These are phyloP conservation scores for Pecten maximus DNA, from an alignment of 2,888 invertebrate species.

Conservation along the genomic window DNA sequence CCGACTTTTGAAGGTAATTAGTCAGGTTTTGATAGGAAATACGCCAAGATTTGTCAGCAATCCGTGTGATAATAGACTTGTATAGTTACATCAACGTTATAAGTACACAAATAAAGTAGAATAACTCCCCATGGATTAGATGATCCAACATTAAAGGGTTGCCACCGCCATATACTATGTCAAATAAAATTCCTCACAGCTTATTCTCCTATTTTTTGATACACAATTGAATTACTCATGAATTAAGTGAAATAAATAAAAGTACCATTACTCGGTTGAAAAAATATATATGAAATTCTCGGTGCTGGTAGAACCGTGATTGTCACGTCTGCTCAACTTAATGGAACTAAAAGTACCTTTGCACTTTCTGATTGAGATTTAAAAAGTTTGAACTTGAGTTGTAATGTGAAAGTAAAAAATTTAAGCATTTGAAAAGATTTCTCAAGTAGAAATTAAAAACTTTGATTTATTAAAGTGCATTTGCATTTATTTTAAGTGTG, in stretches of 20 bases:
- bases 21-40: background rate
- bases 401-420: background rate
- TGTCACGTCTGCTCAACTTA: background rate
- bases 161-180: slow-evolving; percentile 22
- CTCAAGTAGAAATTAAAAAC: slow-evolving; percentile 32
- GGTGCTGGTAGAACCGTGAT: background rate
- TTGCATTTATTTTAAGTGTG: background rate
- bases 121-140: slow-evolving; percentile 16
- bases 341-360: background rate
- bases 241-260: slow-evolving; percentile 32
- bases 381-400: slow-evolving; percentile 23
- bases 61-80: background rate
- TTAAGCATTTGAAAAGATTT: background rate
- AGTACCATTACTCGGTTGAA: background rate
- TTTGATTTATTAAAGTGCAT: slow-evolving; percentile 35
- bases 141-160: slow-evolving; percentile 32
- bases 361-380: slow-evolving; percentile 30
- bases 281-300: slow-evolving; percentile 18
- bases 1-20: background rate
- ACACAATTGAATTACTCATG: slow-evolving; percentile 23
- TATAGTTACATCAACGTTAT: background rate
- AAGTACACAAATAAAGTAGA: background rate
- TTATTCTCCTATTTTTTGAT: background rate
- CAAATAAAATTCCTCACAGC: background rate
- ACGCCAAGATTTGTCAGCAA: background rate